phyloP scores from a whole-genome alignment of 2,113 vertebrate genomes.

The Sardina pilchardus region DNA sequence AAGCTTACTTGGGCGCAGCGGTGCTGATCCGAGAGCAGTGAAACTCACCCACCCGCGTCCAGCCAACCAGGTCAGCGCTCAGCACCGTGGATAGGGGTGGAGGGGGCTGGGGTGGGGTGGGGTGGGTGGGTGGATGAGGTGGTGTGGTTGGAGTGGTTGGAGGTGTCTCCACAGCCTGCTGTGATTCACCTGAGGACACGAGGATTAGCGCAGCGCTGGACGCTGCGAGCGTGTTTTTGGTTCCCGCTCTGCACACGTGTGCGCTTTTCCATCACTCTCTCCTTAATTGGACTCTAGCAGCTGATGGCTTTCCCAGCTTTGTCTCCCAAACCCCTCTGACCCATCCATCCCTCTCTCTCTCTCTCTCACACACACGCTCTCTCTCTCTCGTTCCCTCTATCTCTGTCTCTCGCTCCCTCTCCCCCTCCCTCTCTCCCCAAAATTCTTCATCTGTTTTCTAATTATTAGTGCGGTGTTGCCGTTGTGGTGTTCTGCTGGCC shows the following conservation, averaged over 20 bases:
- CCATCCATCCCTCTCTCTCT: not conserved
- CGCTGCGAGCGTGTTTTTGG: constrained; percentile 47
- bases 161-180: constrained; percentile 23
- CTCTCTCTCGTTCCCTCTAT: constrained; percentile 5
- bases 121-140: constrained; percentile 3
- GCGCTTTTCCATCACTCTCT: constrained; percentile 60
- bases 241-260: constrained; percentile 51
- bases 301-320: constrained; percentile 65
- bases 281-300: constrained; percentile 60
- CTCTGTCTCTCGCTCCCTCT: not conserved
- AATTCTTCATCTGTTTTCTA: constrained; percentile 36
- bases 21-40: not conserved
- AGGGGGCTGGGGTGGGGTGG: constrained; percentile 17
- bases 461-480: not conserved
- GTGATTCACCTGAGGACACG: constrained; percentile 49
- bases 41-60: not conserved
- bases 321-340: not conserved
- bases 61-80: not conserved
- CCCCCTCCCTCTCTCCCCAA: constrained; percentile 28
- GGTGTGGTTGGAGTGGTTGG: not conserved
- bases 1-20: not conserved
- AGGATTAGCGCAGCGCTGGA: constrained; percentile 58
- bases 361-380: constrained; percentile 22
- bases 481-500: constrained; percentile 3
- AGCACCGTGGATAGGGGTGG: not conserved